These are phyloP conservation scores for Rhorus exstirpatorius DNA, from an alignment of 2,888 invertebrate genomes.

Conservation along the genomic window DNA sequence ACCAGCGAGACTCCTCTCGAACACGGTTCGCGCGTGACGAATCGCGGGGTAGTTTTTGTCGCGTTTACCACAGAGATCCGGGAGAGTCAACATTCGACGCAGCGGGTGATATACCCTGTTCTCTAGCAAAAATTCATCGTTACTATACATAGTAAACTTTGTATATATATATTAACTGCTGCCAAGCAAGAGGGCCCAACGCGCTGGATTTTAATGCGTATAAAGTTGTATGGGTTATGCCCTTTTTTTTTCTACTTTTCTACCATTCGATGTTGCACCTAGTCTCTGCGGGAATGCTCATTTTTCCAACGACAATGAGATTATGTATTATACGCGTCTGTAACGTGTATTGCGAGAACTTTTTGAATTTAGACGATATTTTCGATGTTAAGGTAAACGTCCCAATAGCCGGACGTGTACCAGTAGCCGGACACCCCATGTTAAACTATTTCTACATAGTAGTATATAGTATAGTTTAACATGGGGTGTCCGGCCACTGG, in stretches of 20 bases:
- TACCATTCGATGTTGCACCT: neutral
- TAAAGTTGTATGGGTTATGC: neutral
- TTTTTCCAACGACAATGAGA: slow-evolving; percentile 66
- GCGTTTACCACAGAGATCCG: slow-evolving; percentile 77
- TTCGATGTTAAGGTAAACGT: too few species aligned
- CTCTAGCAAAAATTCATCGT: slow-evolving; percentile 43
- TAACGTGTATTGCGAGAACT: neutral
- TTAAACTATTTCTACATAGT: too few species aligned
- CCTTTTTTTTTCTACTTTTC: neutral
- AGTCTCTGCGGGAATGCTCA: slow-evolving; percentile 58
- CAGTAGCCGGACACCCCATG: too few species aligned
- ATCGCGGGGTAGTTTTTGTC: slow-evolving; percentile 83
- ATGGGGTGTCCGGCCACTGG: too few species aligned
- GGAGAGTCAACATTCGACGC: slow-evolving; percentile 82
- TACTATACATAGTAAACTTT: slow-evolving; percentile 31
- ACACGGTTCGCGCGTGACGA: slow-evolving; percentile 78
- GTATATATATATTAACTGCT: slow-evolving; percentile 38
- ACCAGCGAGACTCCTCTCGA: slow-evolving; percentile 37
- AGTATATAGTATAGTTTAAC: too few species aligned
- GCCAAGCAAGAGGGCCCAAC: slow-evolving; percentile 2
- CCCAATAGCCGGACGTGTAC: too few species aligned
- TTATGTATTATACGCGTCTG: slow-evolving; percentile 10
- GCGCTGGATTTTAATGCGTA: neutral
- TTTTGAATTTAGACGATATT: neutral
- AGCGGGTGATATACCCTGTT: slow-evolving; percentile 76